These are phyloP conservation scores for Nomia melanderi DNA, from an alignment of 1,140 invertebrate species.

Conservation along the genomic window DNA sequence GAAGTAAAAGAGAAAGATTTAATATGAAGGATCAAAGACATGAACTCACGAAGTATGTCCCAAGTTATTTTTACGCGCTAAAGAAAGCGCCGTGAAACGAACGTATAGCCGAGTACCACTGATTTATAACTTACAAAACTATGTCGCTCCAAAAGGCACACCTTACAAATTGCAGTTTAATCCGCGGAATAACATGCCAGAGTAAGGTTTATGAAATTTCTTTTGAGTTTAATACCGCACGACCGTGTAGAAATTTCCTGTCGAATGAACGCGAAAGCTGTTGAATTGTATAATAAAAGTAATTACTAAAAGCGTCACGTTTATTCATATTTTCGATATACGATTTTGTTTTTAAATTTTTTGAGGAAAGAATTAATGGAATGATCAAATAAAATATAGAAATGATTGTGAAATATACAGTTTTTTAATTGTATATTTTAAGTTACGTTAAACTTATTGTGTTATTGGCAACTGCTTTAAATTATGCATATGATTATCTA, in stretches of 20 bases:
- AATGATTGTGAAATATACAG: too few species aligned
- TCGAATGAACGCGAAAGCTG: constrained; percentile 7
- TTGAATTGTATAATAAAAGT: constrained; percentile 25
- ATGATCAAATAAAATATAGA: too few species aligned
- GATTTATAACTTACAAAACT: constrained; percentile 52
- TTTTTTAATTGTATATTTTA: too few species aligned
- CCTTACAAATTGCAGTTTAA: constrained; percentile 2
- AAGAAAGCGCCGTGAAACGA: constrained; percentile 56
- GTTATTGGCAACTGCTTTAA: too few species aligned
- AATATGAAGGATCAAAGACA: constrained; percentile 49
- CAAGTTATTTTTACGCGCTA: constrained; percentile 27
- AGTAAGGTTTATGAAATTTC: constrained; percentile 28
- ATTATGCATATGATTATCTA: too few species aligned
- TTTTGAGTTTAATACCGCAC: background rate
- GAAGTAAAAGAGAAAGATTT: constrained; percentile 29
- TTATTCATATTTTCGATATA: too few species aligned
- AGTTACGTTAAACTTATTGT: too few species aligned
- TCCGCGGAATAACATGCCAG: background rate
- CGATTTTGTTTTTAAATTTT: too few species aligned
- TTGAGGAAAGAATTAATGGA: too few species aligned
- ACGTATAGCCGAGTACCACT: constrained; percentile 35
- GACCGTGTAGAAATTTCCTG: constrained; percentile 11
- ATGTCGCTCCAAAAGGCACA: constrained; percentile 25
- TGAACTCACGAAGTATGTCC: constrained; percentile 43
- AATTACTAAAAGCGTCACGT: too few species aligned